Conservation (phyloP, 2,113 vertebrate genomes). For the Neotoma lepida region DNA sequence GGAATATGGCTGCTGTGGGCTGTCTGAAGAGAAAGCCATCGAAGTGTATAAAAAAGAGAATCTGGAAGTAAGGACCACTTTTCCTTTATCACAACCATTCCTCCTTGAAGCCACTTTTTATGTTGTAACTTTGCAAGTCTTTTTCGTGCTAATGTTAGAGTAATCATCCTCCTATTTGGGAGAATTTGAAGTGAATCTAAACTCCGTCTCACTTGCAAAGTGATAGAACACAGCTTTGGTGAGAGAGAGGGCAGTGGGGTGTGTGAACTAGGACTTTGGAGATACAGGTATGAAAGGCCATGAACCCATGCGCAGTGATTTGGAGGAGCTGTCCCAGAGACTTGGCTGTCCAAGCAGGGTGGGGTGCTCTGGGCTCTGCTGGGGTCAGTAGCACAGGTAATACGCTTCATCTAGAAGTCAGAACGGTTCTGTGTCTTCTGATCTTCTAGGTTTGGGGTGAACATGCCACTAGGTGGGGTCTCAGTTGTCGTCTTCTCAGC, state of each 20-base stretch:
- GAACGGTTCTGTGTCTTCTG: background rate
- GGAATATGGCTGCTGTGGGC: slow-evolving; percentile 96
- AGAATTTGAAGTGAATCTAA: slow-evolving; percentile 43
- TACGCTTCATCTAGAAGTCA: background rate
- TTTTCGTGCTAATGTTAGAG: background rate
- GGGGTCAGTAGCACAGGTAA: background rate
- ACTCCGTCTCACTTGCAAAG: background rate
- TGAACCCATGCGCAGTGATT: background rate
- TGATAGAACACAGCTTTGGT: background rate
- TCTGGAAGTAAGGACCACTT: slow-evolving; percentile 88
- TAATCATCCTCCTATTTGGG: background rate
- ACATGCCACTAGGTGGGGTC: background rate
- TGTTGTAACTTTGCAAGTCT: slow-evolving; percentile 13
- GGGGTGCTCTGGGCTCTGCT: background rate
- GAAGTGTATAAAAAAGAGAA: slow-evolving; percentile 89
- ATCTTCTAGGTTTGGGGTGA: background rate
- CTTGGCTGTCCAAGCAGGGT: background rate
- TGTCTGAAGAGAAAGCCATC: slow-evolving; percentile 92
- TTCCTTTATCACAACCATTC: background rate
- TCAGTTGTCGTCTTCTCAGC: background rate
- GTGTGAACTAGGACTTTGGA: background rate
- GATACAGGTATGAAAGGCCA: background rate
- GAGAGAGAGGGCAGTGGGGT: background rate
- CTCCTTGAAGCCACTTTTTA: background rate
- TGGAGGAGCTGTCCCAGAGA: background rate